A percentile compares a stretch with the other conserved stretches of the same genome.
Evolutionary conservation across 1,140 invertebrate species (phyloP).

Genomic region (Wasmannia auropunctata): DNA sequence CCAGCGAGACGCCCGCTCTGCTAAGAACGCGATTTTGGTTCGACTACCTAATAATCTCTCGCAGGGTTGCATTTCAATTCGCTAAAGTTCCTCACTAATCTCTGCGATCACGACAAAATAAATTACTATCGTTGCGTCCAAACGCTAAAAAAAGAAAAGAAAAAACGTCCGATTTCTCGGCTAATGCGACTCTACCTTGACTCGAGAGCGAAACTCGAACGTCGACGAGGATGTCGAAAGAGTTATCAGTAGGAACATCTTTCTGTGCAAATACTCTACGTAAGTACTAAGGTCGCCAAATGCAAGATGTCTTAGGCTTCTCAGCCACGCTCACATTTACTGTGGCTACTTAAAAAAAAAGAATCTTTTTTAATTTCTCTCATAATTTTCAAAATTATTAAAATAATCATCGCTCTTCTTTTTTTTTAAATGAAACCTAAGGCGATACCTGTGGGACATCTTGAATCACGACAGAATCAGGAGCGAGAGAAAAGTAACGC

Average conservation of each 20-base stretch:
- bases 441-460: not conserved
- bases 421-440: not conserved
- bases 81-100: conserved; percentile 4
- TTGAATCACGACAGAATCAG: not conserved
- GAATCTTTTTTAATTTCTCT: not conserved
- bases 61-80: conserved; percentile 20
- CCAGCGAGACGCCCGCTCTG: not conserved
- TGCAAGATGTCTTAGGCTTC: conserved; percentile 7
- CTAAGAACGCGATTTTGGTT: not conserved
- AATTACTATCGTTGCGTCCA: conserved; percentile 39
- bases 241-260: conserved; percentile 58
- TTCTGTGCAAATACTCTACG: conserved; percentile 19
- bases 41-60: not conserved
- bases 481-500: not conserved
- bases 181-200: not conserved
- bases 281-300: conserved; percentile 14
- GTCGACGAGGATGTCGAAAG: not conserved
- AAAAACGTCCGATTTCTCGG: not conserved
- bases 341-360: not conserved
- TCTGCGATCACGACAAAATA: conserved; percentile 25
- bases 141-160: no score
- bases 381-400: conserved; percentile 1
- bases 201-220: not conserved
- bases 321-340: not conserved
- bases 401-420: not conserved